These are phyloP conservation scores for Poecile montanus DNA, from an alignment of 2,797 vertebrate genomes.

Conservation along the genomic window DNA sequence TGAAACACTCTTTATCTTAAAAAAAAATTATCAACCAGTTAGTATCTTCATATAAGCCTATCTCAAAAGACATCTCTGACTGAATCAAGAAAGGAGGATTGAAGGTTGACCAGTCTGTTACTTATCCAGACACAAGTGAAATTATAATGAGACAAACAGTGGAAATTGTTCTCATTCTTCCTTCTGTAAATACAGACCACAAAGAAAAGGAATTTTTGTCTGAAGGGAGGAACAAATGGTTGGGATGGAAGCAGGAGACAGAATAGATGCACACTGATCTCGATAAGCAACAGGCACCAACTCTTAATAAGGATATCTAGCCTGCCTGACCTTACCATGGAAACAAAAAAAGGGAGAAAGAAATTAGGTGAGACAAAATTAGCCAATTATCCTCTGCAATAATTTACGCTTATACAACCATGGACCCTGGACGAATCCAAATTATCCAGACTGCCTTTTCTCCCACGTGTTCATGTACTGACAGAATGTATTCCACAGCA, in stretches of 20 bases:
- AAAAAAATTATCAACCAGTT: neutral
- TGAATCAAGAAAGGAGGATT: neutral
- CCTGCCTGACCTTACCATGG: neutral
- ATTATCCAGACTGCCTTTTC: neutral
- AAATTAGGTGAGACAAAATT: neutral
- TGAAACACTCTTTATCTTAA: neutral
- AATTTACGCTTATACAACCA: neutral
- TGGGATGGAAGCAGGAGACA: neutral
- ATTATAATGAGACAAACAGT: neutral
- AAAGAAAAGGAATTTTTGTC: neutral
- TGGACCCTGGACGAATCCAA: neutral
- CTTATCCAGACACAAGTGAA: neutral
- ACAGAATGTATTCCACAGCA: neutral
- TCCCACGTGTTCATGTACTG: neutral
- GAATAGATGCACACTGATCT: neutral
- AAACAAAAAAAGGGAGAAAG: neutral
- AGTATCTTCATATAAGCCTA: neutral
- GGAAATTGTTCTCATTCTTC: neutral
- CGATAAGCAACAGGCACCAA: neutral
- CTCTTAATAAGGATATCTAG: neutral
- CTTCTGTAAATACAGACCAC: neutral
- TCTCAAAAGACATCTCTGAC: neutral
- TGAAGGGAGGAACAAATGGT: neutral
- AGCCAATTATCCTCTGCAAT: neutral
- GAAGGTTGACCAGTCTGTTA: neutral